Base-by-base conservation (phyloP, 2,113 vertebrate genomes). In the Chrysemys picta region DNA sequence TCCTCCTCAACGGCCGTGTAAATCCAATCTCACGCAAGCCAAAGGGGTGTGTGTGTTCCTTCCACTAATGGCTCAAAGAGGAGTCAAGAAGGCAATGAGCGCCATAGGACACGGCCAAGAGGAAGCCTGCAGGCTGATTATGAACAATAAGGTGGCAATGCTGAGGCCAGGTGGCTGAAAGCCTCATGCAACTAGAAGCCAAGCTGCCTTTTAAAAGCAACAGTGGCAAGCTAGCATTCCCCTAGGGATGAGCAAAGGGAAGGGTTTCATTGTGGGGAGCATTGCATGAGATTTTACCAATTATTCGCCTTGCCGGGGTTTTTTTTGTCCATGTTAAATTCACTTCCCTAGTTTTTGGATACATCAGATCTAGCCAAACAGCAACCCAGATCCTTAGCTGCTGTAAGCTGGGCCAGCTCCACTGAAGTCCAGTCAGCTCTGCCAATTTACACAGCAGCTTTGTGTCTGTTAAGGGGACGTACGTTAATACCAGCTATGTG, bases 1-100 rank as follows among this genome's bases (percentile, higher is more conserved):
- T 82, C 82, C 90, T 87, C 95, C 89, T 87, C 93, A 93, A 90
- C 95, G 95, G 87, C 95, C 94, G 85, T 92, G 95, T 94, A 96
- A 83, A 89, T 94, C 88, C 87, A 54, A 8, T 47, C 80, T 31
- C 93, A 86, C 47, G 81, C 78, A 95, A 91, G 89, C 81, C 72
- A 86, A 80, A 93, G 84, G 90, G 80, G 49, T 56, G 10, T 95
- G 93, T 85, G 65, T 54, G 85, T 89, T 97, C 75, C 95, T 94
- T 85, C 78, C 75, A n/a, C 81, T 53, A 91, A 21, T 0, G 78
- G 83, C 89, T 88, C 95, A 95, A 93, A 90, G 83, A 93, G 65
- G 79, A 79, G 82, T 87, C 82, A 13, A 87, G 89, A 59, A 90
- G 80, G 1, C 17, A 57, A 50, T 38, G 80, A 88, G 87, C 42